These are phyloP conservation scores for Labroides dimidiatus DNA, from an alignment of 2,797 vertebrate species.

Conservation along the genomic window DNA sequence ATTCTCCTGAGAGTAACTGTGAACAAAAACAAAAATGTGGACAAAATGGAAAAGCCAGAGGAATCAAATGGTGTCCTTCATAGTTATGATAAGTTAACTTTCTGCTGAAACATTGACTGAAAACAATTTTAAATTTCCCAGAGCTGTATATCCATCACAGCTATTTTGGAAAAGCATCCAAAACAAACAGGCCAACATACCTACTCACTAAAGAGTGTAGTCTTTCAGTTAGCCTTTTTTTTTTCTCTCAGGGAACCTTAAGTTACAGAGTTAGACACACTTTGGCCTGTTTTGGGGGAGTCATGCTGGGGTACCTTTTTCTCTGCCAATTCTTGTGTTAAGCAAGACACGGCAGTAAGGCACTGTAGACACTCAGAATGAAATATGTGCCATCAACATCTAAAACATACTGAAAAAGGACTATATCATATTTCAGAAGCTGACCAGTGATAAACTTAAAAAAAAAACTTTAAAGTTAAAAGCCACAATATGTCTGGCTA, in stretches of 20 bases:
- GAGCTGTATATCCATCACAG: slow-evolving; percentile 44
- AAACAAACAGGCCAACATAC: slow-evolving; percentile 64
- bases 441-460: too few species aligned
- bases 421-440: too few species aligned
- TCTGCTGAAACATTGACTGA: slow-evolving; percentile 4
- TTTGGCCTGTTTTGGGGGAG: slow-evolving; percentile 25
- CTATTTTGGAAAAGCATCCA: slow-evolving; percentile 52
- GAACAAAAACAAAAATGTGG: slow-evolving; percentile 22
- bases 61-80: slow-evolving; percentile 11
- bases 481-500: neutral
- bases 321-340: slow-evolving; percentile 1
- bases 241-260: slow-evolving; percentile 24
- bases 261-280: slow-evolving; percentile 40
- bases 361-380: too few species aligned
- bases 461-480: too few species aligned
- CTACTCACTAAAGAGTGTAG: slow-evolving; percentile 48
- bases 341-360: neutral
- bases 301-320: slow-evolving; percentile 24
- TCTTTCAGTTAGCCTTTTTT: slow-evolving; percentile 48
- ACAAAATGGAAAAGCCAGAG: slow-evolving; percentile 8
- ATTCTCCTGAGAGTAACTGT: slow-evolving; percentile 4
- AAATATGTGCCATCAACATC: neutral
- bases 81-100: neutral
- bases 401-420: neutral
- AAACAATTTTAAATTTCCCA: slow-evolving; percentile 26